Evolutionary conservation across 1,140 invertebrate genomes (phyloP).

Genomic region (Maconellicoccus hirsutus): DNA sequence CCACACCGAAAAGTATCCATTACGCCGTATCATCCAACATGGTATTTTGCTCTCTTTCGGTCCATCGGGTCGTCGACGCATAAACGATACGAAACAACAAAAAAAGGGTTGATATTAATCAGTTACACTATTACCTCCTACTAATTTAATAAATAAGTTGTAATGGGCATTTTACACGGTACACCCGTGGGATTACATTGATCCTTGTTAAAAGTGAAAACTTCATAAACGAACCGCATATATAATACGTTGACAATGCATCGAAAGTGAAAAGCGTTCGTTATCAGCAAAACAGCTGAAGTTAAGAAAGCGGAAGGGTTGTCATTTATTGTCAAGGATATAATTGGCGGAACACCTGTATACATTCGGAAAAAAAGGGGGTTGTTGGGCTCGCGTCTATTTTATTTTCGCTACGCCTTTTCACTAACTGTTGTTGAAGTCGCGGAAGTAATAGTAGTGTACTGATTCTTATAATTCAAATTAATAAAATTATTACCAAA

Average conservation of each 20-base stretch:
- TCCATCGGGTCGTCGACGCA: neutral
- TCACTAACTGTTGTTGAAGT: too few relatives aligned
- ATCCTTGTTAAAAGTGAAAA: conserved; percentile 9
- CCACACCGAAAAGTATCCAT: neutral
- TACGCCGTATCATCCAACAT: neutral
- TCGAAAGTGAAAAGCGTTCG: conserved; percentile 2
- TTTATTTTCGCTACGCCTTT: too few relatives aligned
- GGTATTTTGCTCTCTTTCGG: neutral
- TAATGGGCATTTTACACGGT: conserved; percentile 8
- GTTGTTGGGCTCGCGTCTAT: neutral
- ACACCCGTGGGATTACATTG: conserved; percentile 2
- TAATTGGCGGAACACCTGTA: conserved; percentile 7
- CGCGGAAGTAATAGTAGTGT: too few relatives aligned
- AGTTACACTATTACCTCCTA: conserved; percentile 4
- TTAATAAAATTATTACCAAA: too few relatives aligned
- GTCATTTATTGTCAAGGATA: conserved; percentile 9
- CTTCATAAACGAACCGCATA: conserved; percentile 1
- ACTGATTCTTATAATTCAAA: too few relatives aligned
- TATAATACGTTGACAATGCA: neutral
- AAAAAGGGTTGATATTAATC: neutral
- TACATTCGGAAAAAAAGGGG: neutral
- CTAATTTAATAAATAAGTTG: conserved; percentile 10
- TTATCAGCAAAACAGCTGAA: conserved; percentile 8
- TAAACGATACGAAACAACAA: too few relatives aligned
- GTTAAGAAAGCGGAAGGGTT: conserved; percentile 7